Conservation (phyloP, 1,140 invertebrate species). For the Hypothenemus hampei region DNA sequence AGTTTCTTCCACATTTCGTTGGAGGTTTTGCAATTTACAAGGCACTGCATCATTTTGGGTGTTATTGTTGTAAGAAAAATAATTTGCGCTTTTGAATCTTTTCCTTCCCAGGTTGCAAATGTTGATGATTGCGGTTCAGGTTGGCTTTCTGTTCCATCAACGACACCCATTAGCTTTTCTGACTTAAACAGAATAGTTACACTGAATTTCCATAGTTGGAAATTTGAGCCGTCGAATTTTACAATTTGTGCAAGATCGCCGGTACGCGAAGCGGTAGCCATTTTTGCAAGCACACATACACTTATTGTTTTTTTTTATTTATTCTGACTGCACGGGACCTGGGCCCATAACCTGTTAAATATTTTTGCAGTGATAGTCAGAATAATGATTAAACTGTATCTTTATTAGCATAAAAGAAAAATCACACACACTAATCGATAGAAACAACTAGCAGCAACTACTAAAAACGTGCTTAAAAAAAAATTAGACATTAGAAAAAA, state of each 20-base stretch:
- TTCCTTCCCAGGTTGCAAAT: conserved; percentile 23
- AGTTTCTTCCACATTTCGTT: conserved; percentile 44
- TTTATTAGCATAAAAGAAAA: no score
- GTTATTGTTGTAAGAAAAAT: conserved; percentile 33
- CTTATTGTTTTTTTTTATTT: background rate
- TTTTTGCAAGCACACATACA: no score
- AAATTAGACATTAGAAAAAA: no score
- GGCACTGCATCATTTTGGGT: conserved; percentile 36
- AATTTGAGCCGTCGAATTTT: conserved; percentile 24
- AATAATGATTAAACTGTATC: no score
- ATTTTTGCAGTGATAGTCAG: no score
- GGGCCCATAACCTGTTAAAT: no score
- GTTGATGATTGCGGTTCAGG: background rate
- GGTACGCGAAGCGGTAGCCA: background rate
- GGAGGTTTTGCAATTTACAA: conserved; percentile 37
- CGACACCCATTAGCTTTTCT: conserved; percentile 9
- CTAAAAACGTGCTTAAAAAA: no score
- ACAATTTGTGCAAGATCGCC: conserved; percentile 6
- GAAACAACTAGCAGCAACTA: no score
- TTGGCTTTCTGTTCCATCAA: conserved; percentile 9
- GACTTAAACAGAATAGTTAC: conserved; percentile 21
- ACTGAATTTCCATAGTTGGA: conserved; percentile 25
- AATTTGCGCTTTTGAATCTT: conserved; percentile 31
- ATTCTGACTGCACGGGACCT: conserved; percentile 21
- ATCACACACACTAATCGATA: no score